Base-by-base conservation (phyloP, 2,888 invertebrate species). In the Vannuccia rotundouncinata region DNA sequence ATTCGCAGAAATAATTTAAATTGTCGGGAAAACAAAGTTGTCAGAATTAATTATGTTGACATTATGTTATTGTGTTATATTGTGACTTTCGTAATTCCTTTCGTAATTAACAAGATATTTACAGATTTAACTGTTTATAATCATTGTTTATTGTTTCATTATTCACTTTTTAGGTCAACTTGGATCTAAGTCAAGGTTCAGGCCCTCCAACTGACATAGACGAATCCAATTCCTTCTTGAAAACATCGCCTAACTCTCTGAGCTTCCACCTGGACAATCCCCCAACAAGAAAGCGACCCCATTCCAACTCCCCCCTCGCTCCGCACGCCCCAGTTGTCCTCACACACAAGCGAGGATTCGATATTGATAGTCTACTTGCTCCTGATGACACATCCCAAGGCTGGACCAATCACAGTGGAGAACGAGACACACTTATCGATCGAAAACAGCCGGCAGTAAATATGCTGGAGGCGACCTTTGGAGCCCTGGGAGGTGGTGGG, bases 311-410 rank as follows among this genome's bases (percentile, higher is more conserved):
- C 2, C 75, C 75, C 31, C 17, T 29, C 10, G 5, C 5, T 1
- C 25, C 27, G 5, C 30, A 2, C 17, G 25, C 31, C 29, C 75
- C 75, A 2, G 5, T 29, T 5, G 17, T 75, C 30, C 2, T 13
- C 10, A 29, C 29, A 66, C 5, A 30, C 29, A 78, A 66, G 28
- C 31, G 78, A 1, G 78, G 78, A 1, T 78, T 78, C 28, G 78
- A 78, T 74, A 78, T 78, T 22, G 78, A n/a, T 1, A 73, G 60
- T 29, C 77, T 78, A 1, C 78, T 78, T 1, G 78, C 75, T 1
- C 78, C 78, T 22, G 78, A 78, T 27, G 76, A 78, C 76, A n/a
- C 5, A n/a, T 74, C 74, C 5, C 22, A 66, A 17, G 25, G 66
- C 25, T 66, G 66, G 66, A 22, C 66, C 66, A 66, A 66, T 66